phyloP scores from a whole-genome alignment of 2,113 vertebrate species.

The Upupa epops region DNA sequence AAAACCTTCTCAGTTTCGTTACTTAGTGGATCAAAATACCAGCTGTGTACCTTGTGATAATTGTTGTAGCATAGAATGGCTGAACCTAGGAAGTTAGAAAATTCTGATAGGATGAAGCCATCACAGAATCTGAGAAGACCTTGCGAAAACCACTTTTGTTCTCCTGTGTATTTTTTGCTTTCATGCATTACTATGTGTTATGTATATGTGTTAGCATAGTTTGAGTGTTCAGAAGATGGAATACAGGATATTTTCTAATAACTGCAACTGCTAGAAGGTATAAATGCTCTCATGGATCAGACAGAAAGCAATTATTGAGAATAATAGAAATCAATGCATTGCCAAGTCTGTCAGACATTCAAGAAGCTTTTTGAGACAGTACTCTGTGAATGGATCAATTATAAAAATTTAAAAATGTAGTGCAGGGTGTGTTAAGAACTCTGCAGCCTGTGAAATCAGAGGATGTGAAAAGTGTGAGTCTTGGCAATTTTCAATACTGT shows the following conservation, averaged over 20 bases:
- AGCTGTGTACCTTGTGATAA: background rate
- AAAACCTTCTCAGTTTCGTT: background rate
- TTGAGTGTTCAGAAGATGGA: background rate
- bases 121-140: background rate
- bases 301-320: background rate
- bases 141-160: rapidly evolving
- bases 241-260: background rate
- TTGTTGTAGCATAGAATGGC: background rate
- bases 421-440: background rate
- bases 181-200: rapidly evolving
- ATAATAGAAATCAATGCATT: background rate
- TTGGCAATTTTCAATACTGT: background rate
- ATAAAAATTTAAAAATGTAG: background rate
- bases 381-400: background rate
- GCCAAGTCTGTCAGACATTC: background rate
- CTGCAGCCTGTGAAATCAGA: background rate
- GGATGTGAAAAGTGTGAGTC: constrained; percentile 7
- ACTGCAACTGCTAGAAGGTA: background rate
- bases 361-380: background rate
- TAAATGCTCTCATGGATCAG: background rate
- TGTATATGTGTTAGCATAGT: background rate
- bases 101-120: background rate
- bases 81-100: background rate
- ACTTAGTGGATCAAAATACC: background rate
- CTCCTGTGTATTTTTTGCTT: background rate